phyloP scores from a whole-genome alignment of 2,888 invertebrate species.

The Mesochorus sp. region DNA sequence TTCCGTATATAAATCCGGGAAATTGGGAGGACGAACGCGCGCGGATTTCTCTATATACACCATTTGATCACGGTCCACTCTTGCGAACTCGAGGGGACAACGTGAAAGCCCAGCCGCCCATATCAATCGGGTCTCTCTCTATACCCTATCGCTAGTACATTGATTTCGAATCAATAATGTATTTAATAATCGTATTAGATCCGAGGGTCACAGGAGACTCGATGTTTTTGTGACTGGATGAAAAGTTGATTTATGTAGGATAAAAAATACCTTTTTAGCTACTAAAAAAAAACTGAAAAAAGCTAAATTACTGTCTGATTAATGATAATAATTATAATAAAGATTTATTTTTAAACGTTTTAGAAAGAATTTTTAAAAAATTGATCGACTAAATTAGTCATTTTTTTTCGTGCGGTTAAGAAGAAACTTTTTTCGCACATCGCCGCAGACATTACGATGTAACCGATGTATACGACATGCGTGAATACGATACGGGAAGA shows the following conservation, averaged over 20 bases:
- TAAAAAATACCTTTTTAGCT: too few relatives aligned
- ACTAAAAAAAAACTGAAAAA: background rate
- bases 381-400: too few relatives aligned
- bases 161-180: conserved; percentile 67
- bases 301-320: too few relatives aligned
- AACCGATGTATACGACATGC: conserved; percentile 3
- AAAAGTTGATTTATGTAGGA: too few relatives aligned
- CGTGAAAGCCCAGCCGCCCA: conserved; percentile 56
- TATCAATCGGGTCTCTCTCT: conserved; percentile 64
- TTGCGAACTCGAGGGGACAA: conserved; percentile 21
- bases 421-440: too few relatives aligned
- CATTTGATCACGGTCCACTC: conserved; percentile 47
- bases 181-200: conserved; percentile 64
- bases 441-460: too few relatives aligned
- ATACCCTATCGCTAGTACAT: conserved; percentile 62
- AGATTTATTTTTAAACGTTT: too few relatives aligned
- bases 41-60: conserved; percentile 21
- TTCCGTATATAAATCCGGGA: conserved; percentile 52
- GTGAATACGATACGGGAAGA: conserved; percentile 42
- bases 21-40: conserved; percentile 30
- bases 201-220: conserved; percentile 18
- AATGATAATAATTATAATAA: too few relatives aligned
- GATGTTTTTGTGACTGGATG: background rate
- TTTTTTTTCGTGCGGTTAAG: too few relatives aligned
- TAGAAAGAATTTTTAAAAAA: too few relatives aligned